A percentile compares a stretch with the other conserved stretches of the same genome.
phyloP scores from a whole-genome alignment of 2,888 invertebrate genomes.

The Alentia gelatinosa region DNA sequence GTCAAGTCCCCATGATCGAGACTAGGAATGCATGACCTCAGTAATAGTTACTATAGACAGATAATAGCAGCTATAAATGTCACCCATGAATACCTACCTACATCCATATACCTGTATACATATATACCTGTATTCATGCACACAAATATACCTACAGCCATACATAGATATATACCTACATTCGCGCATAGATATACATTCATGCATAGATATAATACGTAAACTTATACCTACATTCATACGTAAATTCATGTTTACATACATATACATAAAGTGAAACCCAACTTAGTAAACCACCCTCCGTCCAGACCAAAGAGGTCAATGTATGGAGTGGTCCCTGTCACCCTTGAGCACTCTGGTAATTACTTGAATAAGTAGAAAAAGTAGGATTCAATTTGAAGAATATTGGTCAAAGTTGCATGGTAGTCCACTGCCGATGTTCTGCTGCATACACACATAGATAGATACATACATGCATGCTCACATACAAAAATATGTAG shows the following conservation, averaged over 20 bases:
- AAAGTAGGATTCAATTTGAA: too few species aligned
- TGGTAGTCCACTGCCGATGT: too few species aligned
- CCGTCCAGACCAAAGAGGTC: too few species aligned
- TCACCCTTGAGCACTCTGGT: too few species aligned
- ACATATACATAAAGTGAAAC: slow-evolving; percentile 24
- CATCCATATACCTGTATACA: not conserved
- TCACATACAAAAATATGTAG: too few species aligned
- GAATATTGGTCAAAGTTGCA: too few species aligned
- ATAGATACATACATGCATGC: slow-evolving; percentile 47
- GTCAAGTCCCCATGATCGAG: too few species aligned
- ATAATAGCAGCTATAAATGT: not conserved
- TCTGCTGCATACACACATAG: slow-evolving; percentile 21
- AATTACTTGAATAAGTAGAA: too few species aligned
- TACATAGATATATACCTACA: not conserved
- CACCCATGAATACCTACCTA: not conserved
- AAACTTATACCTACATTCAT: not conserved
- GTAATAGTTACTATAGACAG: not conserved
- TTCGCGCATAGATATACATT: not conserved
- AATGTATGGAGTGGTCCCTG: too few species aligned
- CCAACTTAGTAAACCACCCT: too few species aligned
- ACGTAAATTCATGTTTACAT: not conserved
- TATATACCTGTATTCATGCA: not conserved
- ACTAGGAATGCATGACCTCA: too few species aligned
- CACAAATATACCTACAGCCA: not conserved
- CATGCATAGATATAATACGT: not conserved